Base-by-base conservation (phyloP, 92 coral and sea anemone genomes). In the Heteractis magnifica region DNA sequence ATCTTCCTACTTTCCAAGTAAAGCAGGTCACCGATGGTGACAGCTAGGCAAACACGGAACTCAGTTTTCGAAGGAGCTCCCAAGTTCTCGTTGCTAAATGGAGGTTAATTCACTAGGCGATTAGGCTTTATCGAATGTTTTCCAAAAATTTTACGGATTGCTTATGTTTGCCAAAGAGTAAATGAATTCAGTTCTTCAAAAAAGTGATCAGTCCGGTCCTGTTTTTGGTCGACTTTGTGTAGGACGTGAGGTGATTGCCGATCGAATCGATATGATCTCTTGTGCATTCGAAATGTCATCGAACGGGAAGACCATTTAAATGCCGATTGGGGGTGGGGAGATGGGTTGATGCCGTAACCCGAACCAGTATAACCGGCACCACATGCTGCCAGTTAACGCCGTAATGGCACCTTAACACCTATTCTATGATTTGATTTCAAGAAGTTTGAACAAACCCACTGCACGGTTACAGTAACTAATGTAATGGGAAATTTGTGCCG, bases 1-100 rank as follows among this genome's bases (percentile, higher is more conserved):
- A 71, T 68, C 53, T 68, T 81, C 84, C 52, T 48, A 10, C 65
- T 49, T 81, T 81, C 68, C 84, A 70, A 68, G 84, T 70, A 81
- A 81, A 81, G 52, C 53, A 68, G 76, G 14, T 58, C 72, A 21
- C 14, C 49, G 19, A 71, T 13, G 56, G 5, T 14, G 5, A 62
- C 75, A 48, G 72, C 52, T 6, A 12, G 4, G 51, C 41, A 26
- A 51, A 55, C 70, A 18, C 44, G 52, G 21, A 78, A 59, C 14
- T 68, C 49, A 68, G 6, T 68, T 68, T 15, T 68, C 8, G 5
- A 68, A 23, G 44, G 34, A 5, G 70, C 10, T 5, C 12, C 10
- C 44, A 12, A 62, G 20, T 62, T 62, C 70, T 18, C 10, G 70
- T 62, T 10, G 21, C 5, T 62, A 62, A 62, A 18, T n/a, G 26